phyloP scores from a whole-genome alignment of 2,888 invertebrate genomes.

The Cephus spinipes region DNA sequence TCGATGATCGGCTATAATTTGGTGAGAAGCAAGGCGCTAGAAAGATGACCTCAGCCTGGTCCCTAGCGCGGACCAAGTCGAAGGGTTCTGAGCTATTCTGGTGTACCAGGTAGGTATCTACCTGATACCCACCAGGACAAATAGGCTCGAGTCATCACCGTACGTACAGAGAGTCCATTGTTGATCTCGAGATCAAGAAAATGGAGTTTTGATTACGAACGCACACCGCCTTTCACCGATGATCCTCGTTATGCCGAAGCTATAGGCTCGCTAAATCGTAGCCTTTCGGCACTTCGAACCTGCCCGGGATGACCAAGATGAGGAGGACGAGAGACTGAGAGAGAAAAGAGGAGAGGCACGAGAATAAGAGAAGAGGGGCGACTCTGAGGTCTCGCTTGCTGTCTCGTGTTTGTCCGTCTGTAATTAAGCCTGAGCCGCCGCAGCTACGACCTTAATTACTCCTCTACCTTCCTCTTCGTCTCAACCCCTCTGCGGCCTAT shows the following conservation, averaged over 20 bases:
- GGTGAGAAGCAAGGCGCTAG: slow-evolving; percentile 20
- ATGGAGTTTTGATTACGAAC: neutral
- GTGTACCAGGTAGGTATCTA: neutral
- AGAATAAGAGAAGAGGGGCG: slow-evolving; percentile 22
- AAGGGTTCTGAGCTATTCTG: neutral
- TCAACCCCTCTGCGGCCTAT: slow-evolving; percentile 18
- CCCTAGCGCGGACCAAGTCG: neutral
- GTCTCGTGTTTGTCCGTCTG: slow-evolving; percentile 37
- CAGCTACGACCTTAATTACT: slow-evolving; percentile 44
- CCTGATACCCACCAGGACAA: neutral
- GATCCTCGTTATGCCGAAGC: neutral
- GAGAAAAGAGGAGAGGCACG: slow-evolving; percentile 13
- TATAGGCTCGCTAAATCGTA: neutral
- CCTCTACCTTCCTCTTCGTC: slow-evolving; percentile 33
- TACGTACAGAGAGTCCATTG: neutral
- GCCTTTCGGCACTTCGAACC: neutral
- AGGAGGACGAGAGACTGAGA: slow-evolving; percentile 18
- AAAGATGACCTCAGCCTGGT: slow-evolving; percentile 13
- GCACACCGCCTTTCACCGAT: neutral
- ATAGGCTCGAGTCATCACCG: neutral
- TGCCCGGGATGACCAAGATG: neutral
- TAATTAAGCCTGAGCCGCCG: slow-evolving; percentile 49
- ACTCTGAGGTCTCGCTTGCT: slow-evolving; percentile 19
- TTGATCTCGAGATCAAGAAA: neutral
- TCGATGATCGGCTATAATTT: slow-evolving; percentile 25